These are phyloP conservation scores for Pterocles burchelli DNA, from an alignment of 2,113 vertebrate species.

Conservation along the genomic window DNA sequence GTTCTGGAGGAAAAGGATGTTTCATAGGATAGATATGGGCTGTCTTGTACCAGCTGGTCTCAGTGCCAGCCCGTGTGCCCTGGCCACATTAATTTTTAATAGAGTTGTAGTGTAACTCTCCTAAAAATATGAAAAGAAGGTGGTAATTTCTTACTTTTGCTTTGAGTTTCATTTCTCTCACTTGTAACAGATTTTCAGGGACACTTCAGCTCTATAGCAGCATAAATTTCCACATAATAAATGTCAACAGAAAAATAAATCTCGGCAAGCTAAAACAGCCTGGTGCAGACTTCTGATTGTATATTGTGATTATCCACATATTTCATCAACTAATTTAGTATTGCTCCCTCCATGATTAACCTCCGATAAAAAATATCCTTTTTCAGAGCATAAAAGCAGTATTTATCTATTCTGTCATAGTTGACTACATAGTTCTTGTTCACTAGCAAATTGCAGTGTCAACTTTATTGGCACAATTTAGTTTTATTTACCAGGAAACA, in stretches of 20 bases:
- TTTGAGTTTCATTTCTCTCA: neutral
- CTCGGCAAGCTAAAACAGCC: neutral
- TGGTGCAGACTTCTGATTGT: neutral
- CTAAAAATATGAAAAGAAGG: neutral
- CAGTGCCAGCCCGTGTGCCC: neutral
- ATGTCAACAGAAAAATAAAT: neutral
- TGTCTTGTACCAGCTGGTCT: rapidly evolving
- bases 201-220: neutral
- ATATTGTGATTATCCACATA: neutral
- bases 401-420: neutral
- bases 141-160: neutral
- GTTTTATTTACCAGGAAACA: constrained; percentile 39
- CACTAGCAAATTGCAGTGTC: neutral
- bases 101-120: neutral
- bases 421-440: neutral
- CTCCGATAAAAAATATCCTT: neutral
- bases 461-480: constrained; percentile 14
- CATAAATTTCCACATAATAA: neutral
- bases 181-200: neutral
- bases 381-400: neutral
- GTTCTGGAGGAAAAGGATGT: neutral
- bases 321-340: neutral
- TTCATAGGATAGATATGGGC: neutral
- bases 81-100: neutral
- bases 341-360: neutral